A percentile compares a stretch with the other conserved stretches of the same genome.
phyloP scores from a whole-genome alignment of 2,888 invertebrate species.

The Lasioglossum calceatum region DNA sequence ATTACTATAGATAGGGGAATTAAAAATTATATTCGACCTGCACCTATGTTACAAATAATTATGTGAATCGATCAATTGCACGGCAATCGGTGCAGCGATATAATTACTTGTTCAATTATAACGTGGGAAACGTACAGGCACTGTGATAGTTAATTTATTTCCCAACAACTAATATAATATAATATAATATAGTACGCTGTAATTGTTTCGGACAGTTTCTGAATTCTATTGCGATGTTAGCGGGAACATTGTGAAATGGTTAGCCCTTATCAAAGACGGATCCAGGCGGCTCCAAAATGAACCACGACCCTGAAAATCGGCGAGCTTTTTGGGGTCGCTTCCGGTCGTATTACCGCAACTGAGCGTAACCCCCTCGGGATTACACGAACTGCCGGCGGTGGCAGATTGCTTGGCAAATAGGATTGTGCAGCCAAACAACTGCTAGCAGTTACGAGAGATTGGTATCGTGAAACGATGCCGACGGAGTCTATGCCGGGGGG shows the following conservation, averaged over 20 bases:
- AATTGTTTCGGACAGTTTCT: not conserved
- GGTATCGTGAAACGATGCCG: constrained; percentile 65
- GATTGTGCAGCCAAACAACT: constrained; percentile 77
- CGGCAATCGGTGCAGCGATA: not conserved
- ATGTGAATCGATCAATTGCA: not conserved
- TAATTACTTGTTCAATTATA: not conserved
- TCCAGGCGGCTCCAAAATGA: constrained; percentile 18
- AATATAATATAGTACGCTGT: not conserved
- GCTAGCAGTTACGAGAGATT: constrained; percentile 67
- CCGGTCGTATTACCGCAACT: constrained; percentile 67
- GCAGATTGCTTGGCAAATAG: constrained; percentile 78
- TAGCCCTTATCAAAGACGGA: not conserved
- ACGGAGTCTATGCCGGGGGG: constrained; percentile 25
- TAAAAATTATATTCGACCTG: no score
- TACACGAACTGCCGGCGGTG: constrained; percentile 69
- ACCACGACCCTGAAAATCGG: constrained; percentile 69
- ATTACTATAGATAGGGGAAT: not conserved
- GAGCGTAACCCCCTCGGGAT: constrained; percentile 60
- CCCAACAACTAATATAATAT: not conserved
- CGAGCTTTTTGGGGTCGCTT: constrained; percentile 61
- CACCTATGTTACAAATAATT: not conserved
- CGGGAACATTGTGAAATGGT: not conserved
- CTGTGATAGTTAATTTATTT: not conserved
- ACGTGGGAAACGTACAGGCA: not conserved
- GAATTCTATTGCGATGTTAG: not conserved